Evolutionary conservation across 2,797 vertebrate genomes (phyloP).

Genomic region (Tokudaia muenninki): DNA sequence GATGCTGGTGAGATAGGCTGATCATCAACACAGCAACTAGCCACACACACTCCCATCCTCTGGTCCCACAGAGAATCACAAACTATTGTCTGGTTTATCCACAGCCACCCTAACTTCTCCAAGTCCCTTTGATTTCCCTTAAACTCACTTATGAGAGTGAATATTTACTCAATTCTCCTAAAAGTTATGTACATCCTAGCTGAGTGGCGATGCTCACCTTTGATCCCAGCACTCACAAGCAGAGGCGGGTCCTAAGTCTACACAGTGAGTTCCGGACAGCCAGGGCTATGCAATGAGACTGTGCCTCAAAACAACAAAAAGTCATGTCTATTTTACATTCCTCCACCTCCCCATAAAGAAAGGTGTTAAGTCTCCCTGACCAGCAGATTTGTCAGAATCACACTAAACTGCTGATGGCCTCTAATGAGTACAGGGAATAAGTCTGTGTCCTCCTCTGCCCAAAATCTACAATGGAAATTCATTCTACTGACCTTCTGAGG

Average conservation of each 20-base stretch:
- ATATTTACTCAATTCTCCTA: background rate
- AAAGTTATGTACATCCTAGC: background rate
- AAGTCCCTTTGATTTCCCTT: background rate
- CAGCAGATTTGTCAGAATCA: background rate
- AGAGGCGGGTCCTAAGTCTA: too few relatives aligned
- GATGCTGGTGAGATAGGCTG: background rate
- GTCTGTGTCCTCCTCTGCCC: background rate
- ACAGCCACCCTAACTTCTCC: background rate
- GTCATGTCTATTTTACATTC: background rate
- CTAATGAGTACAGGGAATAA: background rate
- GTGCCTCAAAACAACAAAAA: background rate
- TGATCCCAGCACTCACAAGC: background rate
- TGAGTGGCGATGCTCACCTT: background rate
- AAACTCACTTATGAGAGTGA: background rate
- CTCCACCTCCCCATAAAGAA: background rate
- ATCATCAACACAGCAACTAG: background rate
- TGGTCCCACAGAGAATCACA: background rate
- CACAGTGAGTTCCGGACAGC: background rate
- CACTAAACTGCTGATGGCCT: background rate
- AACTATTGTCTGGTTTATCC: background rate
- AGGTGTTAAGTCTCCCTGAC: background rate
- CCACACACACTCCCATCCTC: background rate
- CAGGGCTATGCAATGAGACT: background rate
- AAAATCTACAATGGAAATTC: background rate
- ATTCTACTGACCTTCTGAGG: background rate